Evolutionary conservation across 2,797 vertebrate species (phyloP).

Genomic region (Channa striata): DNA sequence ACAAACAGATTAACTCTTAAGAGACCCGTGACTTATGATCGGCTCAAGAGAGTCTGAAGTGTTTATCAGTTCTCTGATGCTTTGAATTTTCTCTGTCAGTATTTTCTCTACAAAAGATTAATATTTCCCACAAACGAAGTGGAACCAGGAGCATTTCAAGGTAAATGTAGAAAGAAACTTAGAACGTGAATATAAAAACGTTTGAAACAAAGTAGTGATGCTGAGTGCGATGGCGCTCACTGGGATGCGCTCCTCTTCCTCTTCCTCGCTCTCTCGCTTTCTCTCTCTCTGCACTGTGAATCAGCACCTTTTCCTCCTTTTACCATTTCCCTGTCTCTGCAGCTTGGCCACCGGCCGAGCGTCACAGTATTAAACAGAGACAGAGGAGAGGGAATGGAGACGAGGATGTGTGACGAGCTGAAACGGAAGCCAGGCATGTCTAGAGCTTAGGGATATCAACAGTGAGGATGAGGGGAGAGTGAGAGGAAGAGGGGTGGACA

Average conservation of each 20-base stretch:
- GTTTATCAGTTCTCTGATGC: too few species aligned
- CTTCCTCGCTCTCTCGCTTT: conserved; percentile 6
- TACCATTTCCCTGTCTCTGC: conserved; percentile 42
- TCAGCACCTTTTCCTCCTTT: conserved; percentile 76
- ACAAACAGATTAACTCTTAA: too few species aligned
- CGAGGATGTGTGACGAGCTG: conserved; percentile 30
- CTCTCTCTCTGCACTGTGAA: conserved; percentile 71
- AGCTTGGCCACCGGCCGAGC: conserved; percentile 56
- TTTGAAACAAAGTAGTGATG: too few species aligned
- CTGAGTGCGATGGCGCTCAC: neutral
- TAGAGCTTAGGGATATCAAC: conserved; percentile 16
- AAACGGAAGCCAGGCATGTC: conserved; percentile 28
- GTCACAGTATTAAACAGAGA: conserved; percentile 23
- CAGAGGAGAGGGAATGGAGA: conserved; percentile 11
- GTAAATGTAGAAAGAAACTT: too few species aligned
- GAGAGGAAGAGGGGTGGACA: conserved; percentile 8
- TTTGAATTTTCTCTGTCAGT: too few species aligned
- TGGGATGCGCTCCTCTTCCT: conserved; percentile 13
- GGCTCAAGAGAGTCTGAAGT: too few species aligned
- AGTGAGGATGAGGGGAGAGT: conserved; percentile 30
- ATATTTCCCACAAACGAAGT: too few species aligned
- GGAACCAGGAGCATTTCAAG: too few species aligned
- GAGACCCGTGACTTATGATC: too few species aligned
- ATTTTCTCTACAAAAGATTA: too few species aligned
- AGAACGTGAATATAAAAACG: too few species aligned